These are phyloP conservation scores for Lytechinus variegatus DNA, from an alignment of 35 echinoderm and acorn worm species.

Conservation along the genomic window DNA sequence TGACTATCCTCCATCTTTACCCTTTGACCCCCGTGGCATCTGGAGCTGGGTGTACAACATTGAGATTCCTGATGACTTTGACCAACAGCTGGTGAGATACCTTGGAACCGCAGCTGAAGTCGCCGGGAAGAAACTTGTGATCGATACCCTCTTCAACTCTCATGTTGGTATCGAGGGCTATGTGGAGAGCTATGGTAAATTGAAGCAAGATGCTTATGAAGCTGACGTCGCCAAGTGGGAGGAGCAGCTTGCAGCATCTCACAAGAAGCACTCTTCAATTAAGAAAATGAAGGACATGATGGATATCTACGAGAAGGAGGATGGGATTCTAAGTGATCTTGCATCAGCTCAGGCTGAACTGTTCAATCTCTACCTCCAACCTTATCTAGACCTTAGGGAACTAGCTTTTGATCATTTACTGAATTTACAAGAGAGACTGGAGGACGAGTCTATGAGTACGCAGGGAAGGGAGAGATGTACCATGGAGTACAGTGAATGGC, in stretches of 20 bases:
- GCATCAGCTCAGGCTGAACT: conserved; percentile 72
- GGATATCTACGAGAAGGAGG: conserved; percentile 61
- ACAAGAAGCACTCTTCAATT: conserved; percentile 34
- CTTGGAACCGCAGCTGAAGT: conserved; percentile 64
- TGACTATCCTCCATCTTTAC: conserved; percentile 60
- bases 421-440: conserved; percentile 72
- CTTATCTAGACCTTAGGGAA: conserved; percentile 89
- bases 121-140: conserved; percentile 80
- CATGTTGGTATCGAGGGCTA: conserved; percentile 74
- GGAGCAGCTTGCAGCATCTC: conserved; percentile 37
- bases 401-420: conserved; percentile 78
- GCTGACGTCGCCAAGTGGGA: conserved; percentile 57
- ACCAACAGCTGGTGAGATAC: conserved; percentile 55
- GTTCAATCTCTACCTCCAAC: conserved; percentile 82
- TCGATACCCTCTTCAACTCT: conserved; percentile 73
- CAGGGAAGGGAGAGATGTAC: conserved; percentile 59
- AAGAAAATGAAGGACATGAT: conserved; percentile 76
- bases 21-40: conserved; percentile 83
- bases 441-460: conserved; percentile 76
- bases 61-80: conserved; percentile 70
- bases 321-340: conserved; percentile 57
- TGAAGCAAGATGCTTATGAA: conserved; percentile 78
- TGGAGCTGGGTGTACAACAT: conserved; percentile 81
- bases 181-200: conserved; percentile 79
- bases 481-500: conserved; percentile 86